A percentile compares a stretch with the other conserved stretches of the same genome.
Conservation (phyloP, 2,113 vertebrate species). For the Perca flavescens region DNA sequence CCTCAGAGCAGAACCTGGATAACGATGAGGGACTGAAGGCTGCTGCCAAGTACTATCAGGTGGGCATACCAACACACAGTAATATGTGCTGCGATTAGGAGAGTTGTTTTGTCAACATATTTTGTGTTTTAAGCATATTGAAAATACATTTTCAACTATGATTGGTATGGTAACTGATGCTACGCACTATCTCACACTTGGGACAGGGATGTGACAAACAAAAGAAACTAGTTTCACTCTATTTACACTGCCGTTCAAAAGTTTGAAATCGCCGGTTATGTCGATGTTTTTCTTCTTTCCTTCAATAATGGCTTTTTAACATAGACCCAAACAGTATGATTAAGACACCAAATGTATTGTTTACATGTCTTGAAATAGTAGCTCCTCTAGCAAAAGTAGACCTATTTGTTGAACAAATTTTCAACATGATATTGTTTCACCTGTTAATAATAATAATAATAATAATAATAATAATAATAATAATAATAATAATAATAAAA, state of each 20-base stretch:
- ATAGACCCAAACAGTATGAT: not conserved
- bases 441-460: no score
- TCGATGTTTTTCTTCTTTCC: not conserved
- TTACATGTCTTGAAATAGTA: not conserved
- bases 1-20: constrained; percentile 97
- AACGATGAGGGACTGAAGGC: constrained; percentile 95
- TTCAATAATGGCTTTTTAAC: not conserved
- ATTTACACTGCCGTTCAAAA: not conserved
- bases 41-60: constrained; percentile 97
- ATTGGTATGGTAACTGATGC: not conserved
- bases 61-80: constrained; percentile 57
- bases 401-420: not conserved
- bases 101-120: no score
- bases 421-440: not conserved
- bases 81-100: not conserved
- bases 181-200: not conserved
- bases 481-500: no score
- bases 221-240: not conserved
- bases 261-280: no score
- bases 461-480: no score
- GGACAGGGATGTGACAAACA: not conserved
- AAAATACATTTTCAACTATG: not conserved
- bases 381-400: no score
- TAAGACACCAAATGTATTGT: not conserved
- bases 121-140: not conserved